phyloP scores from a whole-genome alignment of 2,797 vertebrate species.

The Hybognathus amarus region DNA sequence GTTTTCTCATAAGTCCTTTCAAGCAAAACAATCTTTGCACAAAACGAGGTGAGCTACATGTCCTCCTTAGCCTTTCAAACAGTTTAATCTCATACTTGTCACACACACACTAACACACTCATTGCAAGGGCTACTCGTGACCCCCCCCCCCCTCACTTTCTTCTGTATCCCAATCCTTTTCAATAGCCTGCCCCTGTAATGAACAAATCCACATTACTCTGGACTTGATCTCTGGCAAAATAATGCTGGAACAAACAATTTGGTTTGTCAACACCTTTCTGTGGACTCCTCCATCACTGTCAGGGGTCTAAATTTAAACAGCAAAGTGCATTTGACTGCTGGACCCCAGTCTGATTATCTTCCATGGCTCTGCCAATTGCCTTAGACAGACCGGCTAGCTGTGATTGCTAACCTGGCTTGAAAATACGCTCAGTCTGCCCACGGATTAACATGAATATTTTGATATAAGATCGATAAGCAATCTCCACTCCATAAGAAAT shows the following conservation, averaged over 20 bases:
- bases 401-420: constrained; percentile 99
- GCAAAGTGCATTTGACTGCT: constrained; percentile 99
- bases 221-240: constrained; percentile 99
- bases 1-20: constrained; percentile 39
- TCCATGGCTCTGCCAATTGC: constrained; percentile 98
- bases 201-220: constrained; percentile 99
- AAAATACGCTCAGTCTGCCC: constrained; percentile 93
- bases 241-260: constrained; percentile 99
- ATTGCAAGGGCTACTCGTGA: constrained; percentile 49
- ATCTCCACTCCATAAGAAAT: constrained; percentile 99
- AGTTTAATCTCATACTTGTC: constrained; percentile 71
- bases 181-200: constrained; percentile 82
- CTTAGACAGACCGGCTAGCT: constrained; percentile 95
- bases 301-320: constrained; percentile 99
- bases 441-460: constrained; percentile 99
- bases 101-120: constrained; percentile 46
- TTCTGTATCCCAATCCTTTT: constrained; percentile 50
- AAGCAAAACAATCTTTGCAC: constrained; percentile 30
- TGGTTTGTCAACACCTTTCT: constrained; percentile 99
- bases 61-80: constrained; percentile 72
- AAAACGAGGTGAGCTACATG: constrained; percentile 47
- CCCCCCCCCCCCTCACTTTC: constrained; percentile 29
- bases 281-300: constrained; percentile 99
- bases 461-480: constrained; percentile 99
- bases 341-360: constrained; percentile 99